phyloP scores from a whole-genome alignment of 2,888 invertebrate species.

The Rhyacophila evoluta region DNA sequence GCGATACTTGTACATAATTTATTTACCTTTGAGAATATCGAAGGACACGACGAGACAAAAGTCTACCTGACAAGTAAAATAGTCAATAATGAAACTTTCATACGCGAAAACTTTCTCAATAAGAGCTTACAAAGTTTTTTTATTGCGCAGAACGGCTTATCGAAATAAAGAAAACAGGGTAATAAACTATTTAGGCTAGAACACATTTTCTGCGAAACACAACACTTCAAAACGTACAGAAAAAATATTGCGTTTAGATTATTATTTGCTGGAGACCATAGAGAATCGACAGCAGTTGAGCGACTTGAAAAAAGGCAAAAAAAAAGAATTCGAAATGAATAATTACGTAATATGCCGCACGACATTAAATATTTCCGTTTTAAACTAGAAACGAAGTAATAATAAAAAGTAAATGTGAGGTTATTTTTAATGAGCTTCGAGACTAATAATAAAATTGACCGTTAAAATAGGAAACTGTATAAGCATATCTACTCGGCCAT shows the following conservation, averaged over 20 bases:
- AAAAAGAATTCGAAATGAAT: no score
- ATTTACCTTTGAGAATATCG: not conserved
- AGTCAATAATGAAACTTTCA: conserved; percentile 4
- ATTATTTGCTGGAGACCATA: not conserved
- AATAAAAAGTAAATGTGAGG: no score
- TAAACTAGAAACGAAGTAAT: no score
- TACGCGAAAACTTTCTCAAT: not conserved
- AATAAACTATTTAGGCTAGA: not conserved
- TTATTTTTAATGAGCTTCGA: no score
- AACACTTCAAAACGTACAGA: not conserved
- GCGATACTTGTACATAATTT: not conserved
- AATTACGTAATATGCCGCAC: no score
- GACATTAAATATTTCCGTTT: no score
- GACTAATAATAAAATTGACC: no score
- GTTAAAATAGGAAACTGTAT: no score
- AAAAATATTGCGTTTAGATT: conserved; percentile 21
- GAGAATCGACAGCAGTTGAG: not conserved
- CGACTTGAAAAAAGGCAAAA: not conserved
- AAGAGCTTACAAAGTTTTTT: not conserved
- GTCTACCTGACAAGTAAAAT: not conserved
- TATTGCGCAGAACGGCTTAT: not conserved
- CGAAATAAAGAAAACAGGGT: conserved; percentile 10
- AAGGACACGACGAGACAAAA: not conserved
- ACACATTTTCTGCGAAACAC: not conserved
- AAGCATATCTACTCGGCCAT: no score